Conservation (phyloP, 2,888 invertebrate genomes). For the Cyclophora albipunctata region DNA sequence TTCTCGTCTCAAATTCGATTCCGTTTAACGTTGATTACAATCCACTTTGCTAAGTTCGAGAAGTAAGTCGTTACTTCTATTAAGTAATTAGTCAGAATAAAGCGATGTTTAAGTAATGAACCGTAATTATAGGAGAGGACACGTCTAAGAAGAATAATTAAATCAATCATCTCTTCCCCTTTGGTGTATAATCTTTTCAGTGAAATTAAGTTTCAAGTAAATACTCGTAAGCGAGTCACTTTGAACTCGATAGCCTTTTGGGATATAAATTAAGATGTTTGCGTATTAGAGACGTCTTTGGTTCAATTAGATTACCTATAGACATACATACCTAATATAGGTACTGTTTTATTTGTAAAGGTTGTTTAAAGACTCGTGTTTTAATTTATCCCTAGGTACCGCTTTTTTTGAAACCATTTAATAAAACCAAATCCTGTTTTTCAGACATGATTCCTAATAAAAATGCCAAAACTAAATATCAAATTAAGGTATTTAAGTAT, state of each 20-base stretch:
- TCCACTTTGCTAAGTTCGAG: constrained; percentile 48
- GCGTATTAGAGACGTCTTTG: constrained; percentile 24
- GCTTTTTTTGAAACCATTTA: too few species aligned
- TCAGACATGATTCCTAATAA: too few species aligned
- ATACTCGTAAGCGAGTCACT: constrained; percentile 53
- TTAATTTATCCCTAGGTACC: too few species aligned
- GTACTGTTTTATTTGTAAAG: too few species aligned
- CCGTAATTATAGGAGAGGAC: constrained; percentile 73
- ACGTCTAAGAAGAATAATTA: constrained; percentile 71
- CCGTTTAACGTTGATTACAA: constrained; percentile 65
- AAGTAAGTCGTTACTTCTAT: constrained; percentile 73
- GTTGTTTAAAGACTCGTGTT: too few species aligned
- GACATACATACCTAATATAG: too few species aligned
- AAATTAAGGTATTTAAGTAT: too few species aligned
- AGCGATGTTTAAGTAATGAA: constrained; percentile 74
- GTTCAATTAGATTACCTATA: neutral
- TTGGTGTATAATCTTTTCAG: constrained; percentile 70
- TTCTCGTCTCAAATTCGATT: constrained; percentile 46
- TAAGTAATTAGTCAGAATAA: constrained; percentile 73
- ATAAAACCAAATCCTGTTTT: too few species aligned
- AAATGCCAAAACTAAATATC: too few species aligned
- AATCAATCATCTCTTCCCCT: constrained; percentile 66
- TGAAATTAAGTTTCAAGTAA: constrained; percentile 66
- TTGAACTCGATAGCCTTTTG: constrained; percentile 52
- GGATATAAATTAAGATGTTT: constrained; percentile 42